phyloP scores from a whole-genome alignment of 30 jellyfish, hydroid and myxozoan species.

The Aurelia sp. region DNA sequence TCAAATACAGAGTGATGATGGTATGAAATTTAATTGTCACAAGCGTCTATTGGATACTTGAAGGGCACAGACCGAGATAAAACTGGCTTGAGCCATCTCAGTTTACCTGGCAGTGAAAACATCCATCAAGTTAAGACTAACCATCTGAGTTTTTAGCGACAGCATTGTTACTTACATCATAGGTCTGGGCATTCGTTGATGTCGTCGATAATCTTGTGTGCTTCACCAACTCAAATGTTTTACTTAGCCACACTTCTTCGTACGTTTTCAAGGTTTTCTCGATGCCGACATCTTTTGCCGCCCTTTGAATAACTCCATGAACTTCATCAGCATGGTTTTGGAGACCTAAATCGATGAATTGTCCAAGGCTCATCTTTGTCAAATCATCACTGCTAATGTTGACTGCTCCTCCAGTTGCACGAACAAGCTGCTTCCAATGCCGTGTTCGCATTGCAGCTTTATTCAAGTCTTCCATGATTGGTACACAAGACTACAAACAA shows the following conservation, averaged over 20 bases:
- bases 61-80: too few relatives aligned
- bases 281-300: slow-evolving; percentile 85
- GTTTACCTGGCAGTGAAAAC: too few relatives aligned
- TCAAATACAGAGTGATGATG: too few relatives aligned
- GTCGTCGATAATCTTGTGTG: slow-evolving; percentile 72
- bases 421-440: slow-evolving; percentile 90
- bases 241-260: slow-evolving; percentile 93
- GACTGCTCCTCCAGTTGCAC: slow-evolving; percentile 86
- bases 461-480: slow-evolving; percentile 89
- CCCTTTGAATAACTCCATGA: slow-evolving; percentile 75
- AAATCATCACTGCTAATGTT: slow-evolving; percentile 78
- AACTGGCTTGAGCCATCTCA: too few relatives aligned
- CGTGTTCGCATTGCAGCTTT: slow-evolving; percentile 93
- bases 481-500: slow-evolving; percentile 76
- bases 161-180: slow-evolving; percentile 35
- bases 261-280: slow-evolving; percentile 84
- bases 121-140: too few relatives aligned
- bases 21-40: too few relatives aligned
- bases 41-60: too few relatives aligned
- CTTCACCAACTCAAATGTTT: slow-evolving; percentile 75
- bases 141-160: too few relatives aligned
- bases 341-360: slow-evolving; percentile 75
- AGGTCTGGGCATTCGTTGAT: slow-evolving; percentile 19
- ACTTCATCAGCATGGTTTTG: slow-evolving; percentile 93
- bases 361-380: slow-evolving; percentile 79